Evolutionary conservation across 2,888 invertebrate genomes (phyloP), one percentile per base, ranked within the genome.

Genomic region (Galeruca laticollis): DNA sequence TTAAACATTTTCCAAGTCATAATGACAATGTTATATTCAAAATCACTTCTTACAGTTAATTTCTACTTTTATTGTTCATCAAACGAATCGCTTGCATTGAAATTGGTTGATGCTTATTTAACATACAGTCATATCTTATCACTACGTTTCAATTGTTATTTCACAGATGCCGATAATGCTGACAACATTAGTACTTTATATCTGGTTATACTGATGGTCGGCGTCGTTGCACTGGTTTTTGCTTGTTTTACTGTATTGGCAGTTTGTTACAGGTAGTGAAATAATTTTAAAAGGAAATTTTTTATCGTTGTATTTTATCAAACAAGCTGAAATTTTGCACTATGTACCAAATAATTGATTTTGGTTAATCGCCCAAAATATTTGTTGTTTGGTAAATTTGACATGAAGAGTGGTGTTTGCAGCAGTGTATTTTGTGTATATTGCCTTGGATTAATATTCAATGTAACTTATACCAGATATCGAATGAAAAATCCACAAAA

Each of bases 231-330:
- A 87, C 92, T 92, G 87, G 95, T 96, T 92, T 96, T 96, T 94
- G 92, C 95, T 91, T 93, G 93, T 92, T 96, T 96, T 92, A 94
- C 96, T 88, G 91, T 94, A 89, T 90, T 94, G 91, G 96, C 96
- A 87, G 93, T 94, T 91, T 95, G 95, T 91, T 96, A 95, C 95
- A 96, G 96, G 96, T 96, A 92, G 85, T 86, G 63, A 62, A 40
- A 69, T 64, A 33, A 37, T 54, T 26, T 60, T 47, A 66, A 60
- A 37, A 71, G 61, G 57, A 35, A 21, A 33, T 56, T 64, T 18
- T 64, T 69, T 52, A 37, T 67, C 63, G 64, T 69, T 47, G 66
- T 60, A 49, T 66, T 43, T 51, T 43, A 35, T 49, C 60, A 26
- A 66, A 35, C 47, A 47, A 47, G 47, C 47, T 47, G 9, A 47